These are phyloP conservation scores for Incurvaria masculella DNA, from an alignment of 2,888 invertebrate genomes.

Conservation along the genomic window DNA sequence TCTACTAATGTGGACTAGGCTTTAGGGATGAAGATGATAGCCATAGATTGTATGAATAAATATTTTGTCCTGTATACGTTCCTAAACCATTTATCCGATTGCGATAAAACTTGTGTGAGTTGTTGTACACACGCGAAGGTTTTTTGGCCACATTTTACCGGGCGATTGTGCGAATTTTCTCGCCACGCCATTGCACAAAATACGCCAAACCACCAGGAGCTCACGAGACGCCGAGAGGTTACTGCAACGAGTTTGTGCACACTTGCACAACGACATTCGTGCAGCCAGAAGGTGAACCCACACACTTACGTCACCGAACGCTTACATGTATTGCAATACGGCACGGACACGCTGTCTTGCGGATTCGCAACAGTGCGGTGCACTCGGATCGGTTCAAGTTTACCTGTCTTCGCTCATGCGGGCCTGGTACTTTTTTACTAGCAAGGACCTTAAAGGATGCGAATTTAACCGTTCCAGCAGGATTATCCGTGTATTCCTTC, in stretches of 20 bases:
- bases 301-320: background rate
- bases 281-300: slow-evolving; percentile 11
- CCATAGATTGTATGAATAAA: no score
- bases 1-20: no score
- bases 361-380: background rate
- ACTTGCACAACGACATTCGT: slow-evolving; percentile 41
- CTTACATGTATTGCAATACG: no score
- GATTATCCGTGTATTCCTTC: no score
- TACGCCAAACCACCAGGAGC: slow-evolving; percentile 34
- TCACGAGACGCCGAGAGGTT: slow-evolving; percentile 31
- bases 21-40: no score
- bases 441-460: background rate
- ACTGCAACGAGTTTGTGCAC: slow-evolving; percentile 31
- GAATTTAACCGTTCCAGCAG: no score
- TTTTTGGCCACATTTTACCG: no score
- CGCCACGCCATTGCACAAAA: background rate
- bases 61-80: no score
- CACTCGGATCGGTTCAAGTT: background rate
- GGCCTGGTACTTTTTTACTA: background rate
- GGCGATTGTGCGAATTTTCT: no score
- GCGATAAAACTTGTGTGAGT: no score
- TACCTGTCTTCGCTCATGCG: background rate
- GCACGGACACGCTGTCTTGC: background rate
- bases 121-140: no score
- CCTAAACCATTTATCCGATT: no score